phyloP scores from a whole-genome alignment of 2,113 vertebrate species.

The Dicrurus megarhynchus region DNA sequence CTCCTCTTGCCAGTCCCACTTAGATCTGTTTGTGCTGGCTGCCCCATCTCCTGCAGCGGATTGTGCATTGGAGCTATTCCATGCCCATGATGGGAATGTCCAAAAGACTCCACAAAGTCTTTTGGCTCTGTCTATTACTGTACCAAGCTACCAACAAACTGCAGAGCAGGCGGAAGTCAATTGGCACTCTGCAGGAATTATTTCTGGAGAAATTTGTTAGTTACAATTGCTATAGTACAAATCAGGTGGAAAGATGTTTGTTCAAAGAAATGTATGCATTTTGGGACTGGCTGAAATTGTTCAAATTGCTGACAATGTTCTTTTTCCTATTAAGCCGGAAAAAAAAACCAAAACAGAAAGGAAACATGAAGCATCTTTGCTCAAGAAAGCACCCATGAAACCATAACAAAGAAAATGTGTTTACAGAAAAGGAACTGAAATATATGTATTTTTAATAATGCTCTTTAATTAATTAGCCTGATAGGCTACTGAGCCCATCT shows the following conservation, averaged over 20 bases:
- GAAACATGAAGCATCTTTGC: background rate
- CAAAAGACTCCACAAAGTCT: background rate
- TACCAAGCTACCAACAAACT: background rate
- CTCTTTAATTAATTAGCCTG: background rate
- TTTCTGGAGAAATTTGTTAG: background rate
- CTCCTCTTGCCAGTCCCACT: background rate
- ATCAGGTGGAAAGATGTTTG: background rate
- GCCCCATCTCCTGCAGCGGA: background rate
- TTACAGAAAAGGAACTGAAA: background rate
- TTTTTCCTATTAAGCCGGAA: background rate
- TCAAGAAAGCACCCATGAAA: background rate
- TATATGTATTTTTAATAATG: background rate
- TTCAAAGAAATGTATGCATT: background rate
- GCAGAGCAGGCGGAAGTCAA: background rate
- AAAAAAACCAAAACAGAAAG: background rate
- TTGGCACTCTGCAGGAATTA: background rate
- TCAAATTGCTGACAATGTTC: background rate
- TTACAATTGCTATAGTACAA: background rate
- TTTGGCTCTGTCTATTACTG: accelerated
- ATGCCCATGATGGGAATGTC: background rate
- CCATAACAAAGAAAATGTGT: background rate
- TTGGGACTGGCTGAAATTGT: background rate
- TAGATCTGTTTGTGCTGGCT: background rate
- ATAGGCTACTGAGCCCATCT: background rate
- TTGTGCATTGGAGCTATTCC: background rate